A percentile compares a stretch with the other conserved stretches of the same genome.
Conservation (phyloP, 2,113 vertebrate species). For the Ictalurus furcatus region DNA sequence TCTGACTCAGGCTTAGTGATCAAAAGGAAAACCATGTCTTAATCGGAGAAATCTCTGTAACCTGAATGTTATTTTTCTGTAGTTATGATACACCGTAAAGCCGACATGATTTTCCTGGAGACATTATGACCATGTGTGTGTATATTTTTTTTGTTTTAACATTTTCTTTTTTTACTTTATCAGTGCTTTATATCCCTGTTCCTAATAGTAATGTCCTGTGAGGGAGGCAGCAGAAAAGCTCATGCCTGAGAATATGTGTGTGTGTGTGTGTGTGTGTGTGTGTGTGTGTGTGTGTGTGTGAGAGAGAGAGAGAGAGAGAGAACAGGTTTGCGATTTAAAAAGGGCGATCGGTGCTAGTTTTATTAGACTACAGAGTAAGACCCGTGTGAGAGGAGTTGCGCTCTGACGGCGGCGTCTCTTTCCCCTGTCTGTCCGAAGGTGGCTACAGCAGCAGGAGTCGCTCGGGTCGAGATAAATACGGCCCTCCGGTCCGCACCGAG, state of each 20-base stretch:
- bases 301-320: no score
- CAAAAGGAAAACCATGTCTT: slow-evolving; percentile 32
- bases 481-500: slow-evolving; percentile 96
- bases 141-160: neutral
- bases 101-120: slow-evolving; percentile 20
- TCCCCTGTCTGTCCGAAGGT: slow-evolving; percentile 76
- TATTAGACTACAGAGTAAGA: slow-evolving; percentile 22
- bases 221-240: slow-evolving; percentile 44
- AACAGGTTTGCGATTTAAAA: slow-evolving; percentile 45
- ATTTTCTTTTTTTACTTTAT: neutral
- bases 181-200: slow-evolving; percentile 34
- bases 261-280: neutral
- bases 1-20: slow-evolving; percentile 34
- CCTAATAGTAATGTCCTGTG: slow-evolving; percentile 47
- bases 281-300: neutral
- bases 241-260: slow-evolving; percentile 34
- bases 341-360: neutral
- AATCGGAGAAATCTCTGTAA: neutral
- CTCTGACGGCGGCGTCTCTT: neutral
- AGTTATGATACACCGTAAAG: slow-evolving; percentile 7
- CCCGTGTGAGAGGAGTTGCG: neutral
- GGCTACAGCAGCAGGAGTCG: slow-evolving; percentile 92
- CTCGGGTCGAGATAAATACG: slow-evolving; percentile 95
- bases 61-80: slow-evolving; percentile 29
- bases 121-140: slow-evolving; percentile 6